Evolutionary conservation across 2,113 vertebrate species (phyloP), one percentile per base, ranked within the genome.

Genomic region (Sigmodon hispidus): DNA sequence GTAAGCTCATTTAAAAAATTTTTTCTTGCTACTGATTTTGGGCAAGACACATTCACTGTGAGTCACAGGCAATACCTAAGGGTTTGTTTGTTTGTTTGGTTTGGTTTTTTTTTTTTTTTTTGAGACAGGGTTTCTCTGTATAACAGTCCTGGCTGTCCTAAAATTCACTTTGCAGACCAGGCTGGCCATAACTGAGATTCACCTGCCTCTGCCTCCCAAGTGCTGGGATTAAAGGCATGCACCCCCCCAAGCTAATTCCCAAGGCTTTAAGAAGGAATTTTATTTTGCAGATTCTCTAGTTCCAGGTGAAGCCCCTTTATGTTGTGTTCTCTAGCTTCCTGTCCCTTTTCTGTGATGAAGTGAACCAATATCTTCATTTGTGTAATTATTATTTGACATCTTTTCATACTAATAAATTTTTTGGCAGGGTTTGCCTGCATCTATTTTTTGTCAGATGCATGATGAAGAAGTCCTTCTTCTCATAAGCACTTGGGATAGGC

Each of bases 11-110:
- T 31, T 9, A 40, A 34, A 67, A 70, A 79, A n/a, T n/a, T n/a
- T 96, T 94, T 93, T 77, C 40, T 96, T 17, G 3, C 16, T 92
- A 55, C 67, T 63, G 86, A 96, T 92, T 79, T 94, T 48, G 89
- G 79, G 55, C 34, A 96, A 92, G n/a, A 91, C 63, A 87, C 21
- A 50, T 31, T 90, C 63, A 75, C 48, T 57, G 45, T 67, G 11
- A 48, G 77, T 31, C 83, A 89, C 22, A 73, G 7, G 22, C 15
- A 89, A 43, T 72, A 43, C 34, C 84, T 40, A 76, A 26, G 11
- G 61, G 91, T 77, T 92, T 88, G n/a, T n/a, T n/a, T n/a, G n/a
- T n/a, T n/a, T n/a, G n/a, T n/a, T n/a, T n/a, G n/a, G n/a, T n/a
- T n/a, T n/a, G n/a, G n/a, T n/a, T n/a, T n/a, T n/a, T n/a, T n/a